A percentile compares a stretch with the other conserved stretches of the same genome.
Conservation (phyloP, 2,888 invertebrate genomes). For the Zootermopsis nevadensis region DNA sequence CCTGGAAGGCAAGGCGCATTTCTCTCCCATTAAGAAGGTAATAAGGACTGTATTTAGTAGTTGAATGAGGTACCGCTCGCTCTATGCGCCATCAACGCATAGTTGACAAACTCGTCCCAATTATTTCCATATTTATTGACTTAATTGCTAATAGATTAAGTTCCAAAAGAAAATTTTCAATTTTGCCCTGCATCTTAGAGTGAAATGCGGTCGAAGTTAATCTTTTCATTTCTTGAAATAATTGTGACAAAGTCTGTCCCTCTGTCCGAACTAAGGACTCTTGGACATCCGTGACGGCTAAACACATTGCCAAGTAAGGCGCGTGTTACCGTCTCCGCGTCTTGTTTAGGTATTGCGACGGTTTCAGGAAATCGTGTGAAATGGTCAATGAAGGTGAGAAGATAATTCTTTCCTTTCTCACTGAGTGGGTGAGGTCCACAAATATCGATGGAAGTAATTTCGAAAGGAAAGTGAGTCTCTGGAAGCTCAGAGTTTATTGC, state of each 20-base stretch:
- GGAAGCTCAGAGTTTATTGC: not conserved
- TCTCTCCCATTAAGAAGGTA: too few relatives aligned
- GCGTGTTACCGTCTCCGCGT: not conserved
- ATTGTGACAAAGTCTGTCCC: not conserved
- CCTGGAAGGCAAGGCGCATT: too few relatives aligned
- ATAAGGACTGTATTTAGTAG: not conserved
- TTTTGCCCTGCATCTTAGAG: not conserved
- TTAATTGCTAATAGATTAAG: not conserved
- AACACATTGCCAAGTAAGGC: not conserved
- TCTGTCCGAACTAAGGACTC: not conserved
- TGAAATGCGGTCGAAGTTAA: not conserved
- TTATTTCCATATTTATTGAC: not conserved
- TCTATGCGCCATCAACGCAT: not conserved
- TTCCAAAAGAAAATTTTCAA: not conserved
- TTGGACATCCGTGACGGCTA: not conserved
- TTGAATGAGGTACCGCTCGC: not conserved
- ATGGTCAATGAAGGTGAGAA: not conserved
- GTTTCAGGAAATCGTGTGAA: fast-evolving
- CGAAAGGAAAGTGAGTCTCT: not conserved
- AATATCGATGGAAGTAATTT: not conserved
- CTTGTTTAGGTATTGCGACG: not conserved
- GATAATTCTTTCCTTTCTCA: not conserved
- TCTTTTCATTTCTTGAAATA: not conserved
- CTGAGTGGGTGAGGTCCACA: not conserved
- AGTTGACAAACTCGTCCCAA: not conserved